Evolutionary conservation across 2,797 vertebrate genomes (phyloP).

Genomic region (Geotrypetes seraphini): DNA sequence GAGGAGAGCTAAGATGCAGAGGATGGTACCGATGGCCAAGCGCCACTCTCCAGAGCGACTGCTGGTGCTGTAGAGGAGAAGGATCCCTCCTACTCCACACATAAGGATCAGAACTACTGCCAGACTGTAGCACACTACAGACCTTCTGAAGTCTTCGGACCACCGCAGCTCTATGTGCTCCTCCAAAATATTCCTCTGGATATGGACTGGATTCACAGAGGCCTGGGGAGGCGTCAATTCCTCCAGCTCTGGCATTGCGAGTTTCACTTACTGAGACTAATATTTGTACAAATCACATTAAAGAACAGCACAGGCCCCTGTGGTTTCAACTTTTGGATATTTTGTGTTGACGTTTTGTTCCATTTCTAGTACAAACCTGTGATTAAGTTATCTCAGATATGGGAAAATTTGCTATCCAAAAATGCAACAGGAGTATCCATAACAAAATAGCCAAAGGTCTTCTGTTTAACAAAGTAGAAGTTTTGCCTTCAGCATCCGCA

Average conservation of each 20-base stretch:
- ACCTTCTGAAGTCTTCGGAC: slow-evolving; percentile 85
- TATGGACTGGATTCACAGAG: slow-evolving; percentile 54
- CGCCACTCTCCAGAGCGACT: slow-evolving; percentile 91
- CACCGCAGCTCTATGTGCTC: slow-evolving; percentile 97
- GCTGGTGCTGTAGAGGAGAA: slow-evolving; percentile 85
- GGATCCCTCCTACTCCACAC: slow-evolving; percentile 80
- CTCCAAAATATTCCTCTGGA: slow-evolving; percentile 78
- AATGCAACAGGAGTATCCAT: no score
- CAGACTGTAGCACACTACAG: slow-evolving; percentile 77
- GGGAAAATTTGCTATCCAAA: no score
- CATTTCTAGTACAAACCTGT: no score
- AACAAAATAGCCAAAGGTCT: no score
- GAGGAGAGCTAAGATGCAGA: slow-evolving; percentile 82
- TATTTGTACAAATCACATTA: no score
- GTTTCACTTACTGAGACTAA: background rate
- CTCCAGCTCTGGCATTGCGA: slow-evolving; percentile 69
- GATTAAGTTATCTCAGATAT: no score
- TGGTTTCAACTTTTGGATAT: no score
- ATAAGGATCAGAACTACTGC: slow-evolving; percentile 79
- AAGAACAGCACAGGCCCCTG: no score
- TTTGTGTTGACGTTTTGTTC: no score
- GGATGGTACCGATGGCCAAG: slow-evolving; percentile 72
- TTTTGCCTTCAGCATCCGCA: no score
- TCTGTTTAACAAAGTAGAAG: no score
- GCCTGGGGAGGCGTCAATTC: slow-evolving; percentile 47